phyloP scores from a whole-genome alignment of 2,797 vertebrate genomes.

The Sebastolobus alascanus region DNA sequence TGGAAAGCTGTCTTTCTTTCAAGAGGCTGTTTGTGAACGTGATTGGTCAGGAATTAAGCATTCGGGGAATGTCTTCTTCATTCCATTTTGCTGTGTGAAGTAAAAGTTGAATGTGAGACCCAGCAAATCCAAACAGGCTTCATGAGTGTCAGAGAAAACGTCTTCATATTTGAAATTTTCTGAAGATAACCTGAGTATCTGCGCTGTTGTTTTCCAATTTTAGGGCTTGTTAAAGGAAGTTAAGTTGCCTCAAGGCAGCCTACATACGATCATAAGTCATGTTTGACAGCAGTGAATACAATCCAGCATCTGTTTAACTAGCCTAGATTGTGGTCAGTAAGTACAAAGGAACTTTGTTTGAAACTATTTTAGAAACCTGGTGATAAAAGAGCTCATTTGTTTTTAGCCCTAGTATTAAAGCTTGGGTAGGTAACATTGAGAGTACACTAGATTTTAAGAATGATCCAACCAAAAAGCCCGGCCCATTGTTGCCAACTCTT shows the following conservation, averaged over 20 bases:
- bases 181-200: background rate
- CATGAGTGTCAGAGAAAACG: background rate
- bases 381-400: conserved; percentile 12
- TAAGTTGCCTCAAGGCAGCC: background rate
- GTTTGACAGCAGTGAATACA: conserved; percentile 11
- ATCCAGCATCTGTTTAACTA: background rate
- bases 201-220: background rate
- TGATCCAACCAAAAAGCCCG: too few species aligned
- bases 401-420: background rate
- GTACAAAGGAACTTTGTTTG: conserved; percentile 11
- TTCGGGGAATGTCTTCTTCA: background rate
- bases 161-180: background rate
- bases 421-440: too few species aligned
- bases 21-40: background rate
- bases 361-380: background rate
- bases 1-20: background rate
- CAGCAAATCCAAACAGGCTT: background rate
- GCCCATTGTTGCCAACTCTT: too few species aligned
- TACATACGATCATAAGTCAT: background rate
- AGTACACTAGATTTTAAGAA: too few species aligned
- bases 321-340: background rate
- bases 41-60: background rate
- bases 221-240: background rate
- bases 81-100: background rate
- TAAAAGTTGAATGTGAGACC: background rate